Conservation (phyloP, 1,140 invertebrate species). For the Nephila pilipes region DNA sequence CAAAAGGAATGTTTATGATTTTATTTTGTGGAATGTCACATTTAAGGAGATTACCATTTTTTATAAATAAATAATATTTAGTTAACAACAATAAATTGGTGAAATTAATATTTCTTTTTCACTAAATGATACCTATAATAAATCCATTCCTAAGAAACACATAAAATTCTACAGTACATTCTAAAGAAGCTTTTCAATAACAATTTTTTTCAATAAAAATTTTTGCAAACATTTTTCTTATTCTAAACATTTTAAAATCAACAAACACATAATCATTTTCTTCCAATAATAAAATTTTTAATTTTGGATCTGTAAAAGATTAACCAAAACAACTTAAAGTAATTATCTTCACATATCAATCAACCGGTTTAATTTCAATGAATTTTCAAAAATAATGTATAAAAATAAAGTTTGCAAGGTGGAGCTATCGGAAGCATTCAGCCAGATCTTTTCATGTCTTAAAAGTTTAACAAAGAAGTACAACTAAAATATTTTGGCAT, state of each 20-base stretch:
- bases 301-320: constrained; percentile 30
- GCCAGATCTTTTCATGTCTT: constrained; percentile 3
- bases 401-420: neutral
- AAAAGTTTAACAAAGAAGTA: neutral
- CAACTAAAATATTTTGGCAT: constrained; percentile 71
- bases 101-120: neutral
- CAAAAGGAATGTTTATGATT: constrained; percentile 71
- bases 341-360: neutral
- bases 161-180: neutral
- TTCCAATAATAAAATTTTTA: neutral
- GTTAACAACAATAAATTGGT: neutral
- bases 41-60: constrained; percentile 1
- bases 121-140: neutral
- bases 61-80: constrained; percentile 28
- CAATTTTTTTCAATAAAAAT: neutral
- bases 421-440: neutral
- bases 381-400: neutral
- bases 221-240: neutral
- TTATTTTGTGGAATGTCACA: constrained; percentile 60
- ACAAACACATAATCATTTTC: neutral
- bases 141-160: neutral
- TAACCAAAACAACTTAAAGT: neutral
- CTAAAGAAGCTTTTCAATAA: neutral
- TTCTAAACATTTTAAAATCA: constrained; percentile 14
- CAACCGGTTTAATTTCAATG: neutral